phyloP scores from a whole-genome alignment of 2,113 vertebrate genomes.

The Python bivittatus region DNA sequence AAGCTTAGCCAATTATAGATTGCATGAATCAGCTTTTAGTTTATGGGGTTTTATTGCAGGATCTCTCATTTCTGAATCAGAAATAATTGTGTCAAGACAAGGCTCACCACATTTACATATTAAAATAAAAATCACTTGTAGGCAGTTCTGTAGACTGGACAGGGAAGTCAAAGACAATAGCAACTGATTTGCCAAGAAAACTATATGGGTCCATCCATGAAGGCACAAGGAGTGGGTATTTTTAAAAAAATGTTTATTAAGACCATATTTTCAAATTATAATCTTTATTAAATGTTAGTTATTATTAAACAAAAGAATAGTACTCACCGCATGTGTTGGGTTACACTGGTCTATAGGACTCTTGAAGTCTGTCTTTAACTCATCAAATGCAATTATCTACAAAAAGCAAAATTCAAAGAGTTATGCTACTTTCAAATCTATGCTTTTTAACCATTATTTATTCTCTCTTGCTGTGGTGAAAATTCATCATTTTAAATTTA shows the following conservation, averaged over 20 bases:
- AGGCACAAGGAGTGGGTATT: neutral
- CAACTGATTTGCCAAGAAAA: neutral
- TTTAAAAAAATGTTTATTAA: neutral
- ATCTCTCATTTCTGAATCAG: constrained; percentile 16
- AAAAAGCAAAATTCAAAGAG: constrained; percentile 56
- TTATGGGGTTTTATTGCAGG: neutral
- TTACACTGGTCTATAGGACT: constrained; percentile 98
- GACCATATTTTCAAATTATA: neutral
- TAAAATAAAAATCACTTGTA: neutral
- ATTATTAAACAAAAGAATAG: neutral
- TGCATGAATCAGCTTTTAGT: neutral
- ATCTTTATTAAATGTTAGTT: neutral
- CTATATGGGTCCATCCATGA: neutral
- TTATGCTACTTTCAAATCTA: neutral
- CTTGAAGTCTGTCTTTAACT: constrained; percentile 97
- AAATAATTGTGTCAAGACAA: neutral
- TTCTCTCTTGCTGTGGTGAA: neutral
- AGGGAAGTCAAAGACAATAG: neutral
- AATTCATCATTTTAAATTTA: neutral
- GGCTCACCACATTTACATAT: neutral
- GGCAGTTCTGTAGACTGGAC: neutral
- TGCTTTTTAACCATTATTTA: neutral
- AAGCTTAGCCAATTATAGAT: neutral
- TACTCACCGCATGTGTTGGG: constrained; percentile 92
- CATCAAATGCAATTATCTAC: constrained; percentile 98